A percentile compares a stretch with the other conserved stretches of the same genome.
phyloP scores from a whole-genome alignment of 2,797 vertebrate species.

The Melanotaenia trifasciata region DNA sequence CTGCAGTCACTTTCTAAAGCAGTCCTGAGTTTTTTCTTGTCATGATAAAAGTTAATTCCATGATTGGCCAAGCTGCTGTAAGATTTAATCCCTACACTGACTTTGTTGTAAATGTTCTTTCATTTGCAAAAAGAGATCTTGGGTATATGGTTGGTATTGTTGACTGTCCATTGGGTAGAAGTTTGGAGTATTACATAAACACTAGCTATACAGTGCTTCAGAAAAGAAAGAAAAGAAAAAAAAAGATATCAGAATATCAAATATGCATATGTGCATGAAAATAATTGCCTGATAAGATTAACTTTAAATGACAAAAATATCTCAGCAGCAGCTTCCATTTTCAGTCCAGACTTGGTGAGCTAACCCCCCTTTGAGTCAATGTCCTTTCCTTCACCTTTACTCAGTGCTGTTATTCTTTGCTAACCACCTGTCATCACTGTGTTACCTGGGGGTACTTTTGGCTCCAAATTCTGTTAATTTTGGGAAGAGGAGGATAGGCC shows the following conservation, averaged over 20 bases:
- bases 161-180: conserved; percentile 5
- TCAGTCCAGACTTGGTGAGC: conserved; percentile 1
- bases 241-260: neutral
- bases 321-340: neutral
- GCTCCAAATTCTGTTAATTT: conserved; percentile 27
- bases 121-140: conserved; percentile 7
- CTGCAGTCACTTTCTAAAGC: conserved; percentile 61
- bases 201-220: neutral
- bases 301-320: neutral
- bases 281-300: neutral
- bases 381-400: conserved; percentile 53
- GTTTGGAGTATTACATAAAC: neutral
- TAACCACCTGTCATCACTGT: conserved; percentile 50
- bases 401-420: conserved; percentile 44
- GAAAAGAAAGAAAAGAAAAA: neutral
- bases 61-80: conserved; percentile 43
- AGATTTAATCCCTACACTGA: conserved; percentile 23
- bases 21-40: conserved; percentile 52
- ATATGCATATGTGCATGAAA: neutral
- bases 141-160: neutral
- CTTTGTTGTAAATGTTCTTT: conserved; percentile 35
- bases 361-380: conserved; percentile 19
- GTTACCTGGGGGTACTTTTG: conserved; percentile 47
- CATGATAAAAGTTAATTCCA: conserved; percentile 46
- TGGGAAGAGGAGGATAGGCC: neutral